Conservation (phyloP, 2,888 invertebrate species). For the Germaria angustata region DNA sequence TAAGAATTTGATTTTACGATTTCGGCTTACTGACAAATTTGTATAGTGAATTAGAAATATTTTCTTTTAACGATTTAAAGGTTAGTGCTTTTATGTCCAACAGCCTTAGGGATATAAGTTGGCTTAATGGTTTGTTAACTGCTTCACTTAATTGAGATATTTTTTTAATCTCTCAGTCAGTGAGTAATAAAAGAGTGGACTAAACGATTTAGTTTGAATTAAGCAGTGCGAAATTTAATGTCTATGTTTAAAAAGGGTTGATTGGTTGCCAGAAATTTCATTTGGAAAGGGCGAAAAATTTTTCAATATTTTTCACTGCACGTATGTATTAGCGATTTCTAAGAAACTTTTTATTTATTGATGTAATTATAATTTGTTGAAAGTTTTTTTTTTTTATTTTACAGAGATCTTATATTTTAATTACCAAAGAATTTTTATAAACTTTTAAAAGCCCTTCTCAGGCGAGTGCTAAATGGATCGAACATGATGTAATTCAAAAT, state of each 20-base stretch:
- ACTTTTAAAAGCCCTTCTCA: no score
- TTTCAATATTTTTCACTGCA: no score
- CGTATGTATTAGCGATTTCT: no score
- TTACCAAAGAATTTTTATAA: no score
- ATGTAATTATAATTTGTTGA: no score
- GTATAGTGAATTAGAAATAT: neutral
- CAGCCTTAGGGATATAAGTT: neutral
- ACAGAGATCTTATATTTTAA: no score
- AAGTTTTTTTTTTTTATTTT: no score
- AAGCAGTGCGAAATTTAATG: neutral
- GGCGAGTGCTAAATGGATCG: no score
- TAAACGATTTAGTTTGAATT: neutral
- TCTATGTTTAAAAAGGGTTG: neutral
- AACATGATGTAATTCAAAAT: no score
- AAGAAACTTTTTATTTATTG: no score
- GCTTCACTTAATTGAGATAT: neutral
- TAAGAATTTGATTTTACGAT: conserved; percentile 39
- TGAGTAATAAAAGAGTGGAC: neutral
- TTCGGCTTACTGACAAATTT: neutral
- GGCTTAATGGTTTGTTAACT: neutral
- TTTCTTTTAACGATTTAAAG: neutral
- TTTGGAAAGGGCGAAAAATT: no score
- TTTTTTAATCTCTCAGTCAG: neutral
- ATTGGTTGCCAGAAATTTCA: neutral
- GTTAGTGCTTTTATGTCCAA: neutral